phyloP scores from a whole-genome alignment of 1,140 invertebrate species.

The Orussus abietinus region DNA sequence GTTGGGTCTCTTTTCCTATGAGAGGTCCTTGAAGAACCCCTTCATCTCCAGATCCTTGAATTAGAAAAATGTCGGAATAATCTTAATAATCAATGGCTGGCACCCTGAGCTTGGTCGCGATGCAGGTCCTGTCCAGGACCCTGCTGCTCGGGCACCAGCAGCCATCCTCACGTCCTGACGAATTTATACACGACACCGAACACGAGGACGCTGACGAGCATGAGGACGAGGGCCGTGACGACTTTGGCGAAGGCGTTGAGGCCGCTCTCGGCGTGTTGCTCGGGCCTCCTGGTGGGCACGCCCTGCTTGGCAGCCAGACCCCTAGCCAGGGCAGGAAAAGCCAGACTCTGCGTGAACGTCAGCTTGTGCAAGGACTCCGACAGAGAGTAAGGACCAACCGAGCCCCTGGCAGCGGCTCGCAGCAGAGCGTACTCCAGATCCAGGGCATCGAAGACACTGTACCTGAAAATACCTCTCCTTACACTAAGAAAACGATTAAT shows the following conservation, averaged over 20 bases:
- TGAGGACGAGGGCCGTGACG: conserved; percentile 65
- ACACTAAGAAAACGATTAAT: neutral
- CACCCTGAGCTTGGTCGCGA: conserved; percentile 15
- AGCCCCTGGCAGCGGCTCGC: conserved; percentile 64
- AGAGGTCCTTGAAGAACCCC: too few relatives aligned
- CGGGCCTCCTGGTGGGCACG: conserved; percentile 55
- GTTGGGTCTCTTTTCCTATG: too few relatives aligned
- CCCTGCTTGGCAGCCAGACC: conserved; percentile 65
- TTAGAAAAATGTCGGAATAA: too few relatives aligned
- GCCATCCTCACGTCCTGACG: conserved; percentile 71
- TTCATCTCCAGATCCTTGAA: too few relatives aligned
- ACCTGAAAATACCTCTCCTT: conserved; percentile 48
- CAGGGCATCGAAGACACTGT: conserved; percentile 68
- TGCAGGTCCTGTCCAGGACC: conserved; percentile 21
- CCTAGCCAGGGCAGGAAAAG: conserved; percentile 68
- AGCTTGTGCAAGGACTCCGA: conserved; percentile 71
- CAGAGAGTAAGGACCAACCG: conserved; percentile 67
- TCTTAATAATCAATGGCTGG: conserved; percentile 22
- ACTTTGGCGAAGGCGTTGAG: conserved; percentile 69
- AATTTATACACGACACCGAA: conserved; percentile 74
- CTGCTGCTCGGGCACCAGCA: conserved; percentile 58
- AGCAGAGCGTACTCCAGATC: conserved; percentile 68
- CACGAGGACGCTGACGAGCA: conserved; percentile 68
- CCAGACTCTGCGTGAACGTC: conserved; percentile 71
- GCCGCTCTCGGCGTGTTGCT: conserved; percentile 61